Evolutionary conservation across 1,140 invertebrate genomes (phyloP), one percentile per base, ranked within the genome.

Genomic region (Trachelipus rathkii): DNA sequence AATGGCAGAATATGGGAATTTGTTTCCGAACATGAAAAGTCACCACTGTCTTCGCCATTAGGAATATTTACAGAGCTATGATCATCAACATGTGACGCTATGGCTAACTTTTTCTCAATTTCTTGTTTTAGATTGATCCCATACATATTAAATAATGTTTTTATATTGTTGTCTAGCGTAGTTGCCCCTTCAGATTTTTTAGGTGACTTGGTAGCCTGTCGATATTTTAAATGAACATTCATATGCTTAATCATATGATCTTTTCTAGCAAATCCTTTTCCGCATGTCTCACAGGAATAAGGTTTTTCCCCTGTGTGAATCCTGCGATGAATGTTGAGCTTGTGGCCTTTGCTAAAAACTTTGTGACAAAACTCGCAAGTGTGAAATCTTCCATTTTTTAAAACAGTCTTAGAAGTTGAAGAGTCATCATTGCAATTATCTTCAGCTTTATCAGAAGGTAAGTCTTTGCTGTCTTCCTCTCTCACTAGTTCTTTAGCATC

Each of bases 201-300:
- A 15, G 11, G 11, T 0, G 11, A 15, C 50, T 13, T 60, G 13
- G 73, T 70, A 0, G 76, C 76, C 71, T 77, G 75, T 11, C 77
- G 70, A 75, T 87, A 88, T 72, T 88, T 87, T 69, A 86, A 87
- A 85, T 97, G 95, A 23, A 94, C 97, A 73, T 93, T 91, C 73
- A 89, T 87, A 85, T 97, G 95, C 85, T 97, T 97, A 76, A 93
- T 89, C 92, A 97, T 93, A 85, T 97, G 95, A 85, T 97, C 95
- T 84, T 95, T 95, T 71, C 95, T 89, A 80, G 94, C 95, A 85
- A 96, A 96, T 24, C 93, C 92, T 85, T 96, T 97, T 68, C 89
- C 89, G 84, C 94, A 96, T 44, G 88, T 88, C 74, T 89, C 87
- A 86, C 94, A 96, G 70, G 89, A 86, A 84, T 91, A 95, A 13